Evolutionary conservation across 64 coral and sea anemone species (phyloP).

Genomic region (Montipora cactus): DNA sequence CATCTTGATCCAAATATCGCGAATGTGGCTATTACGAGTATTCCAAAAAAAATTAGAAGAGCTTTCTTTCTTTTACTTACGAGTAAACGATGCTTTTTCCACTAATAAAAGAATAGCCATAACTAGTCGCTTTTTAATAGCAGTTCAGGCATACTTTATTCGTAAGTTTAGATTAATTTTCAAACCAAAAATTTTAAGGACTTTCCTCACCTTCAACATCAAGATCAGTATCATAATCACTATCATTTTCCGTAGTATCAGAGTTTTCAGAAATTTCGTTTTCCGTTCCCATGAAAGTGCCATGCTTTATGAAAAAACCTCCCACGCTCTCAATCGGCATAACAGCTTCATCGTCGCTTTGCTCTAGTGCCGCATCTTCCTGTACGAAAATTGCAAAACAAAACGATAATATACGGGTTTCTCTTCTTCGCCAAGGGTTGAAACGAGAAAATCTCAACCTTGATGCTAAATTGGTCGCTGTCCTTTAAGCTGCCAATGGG

Average conservation of each 20-base stretch:
- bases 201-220: slow-evolving; percentile 69
- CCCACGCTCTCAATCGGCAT: not conserved
- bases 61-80: too few relatives aligned
- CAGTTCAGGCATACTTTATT: slow-evolving; percentile 3
- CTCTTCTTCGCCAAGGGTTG: not conserved
- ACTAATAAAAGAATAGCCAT: too few relatives aligned
- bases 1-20: too few relatives aligned
- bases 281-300: slow-evolving; percentile 55
- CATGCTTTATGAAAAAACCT: slow-evolving; percentile 48
- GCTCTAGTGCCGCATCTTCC: not conserved
- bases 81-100: too few relatives aligned
- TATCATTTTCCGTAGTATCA: slow-evolving; percentile 39
- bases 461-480: slow-evolving; percentile 31
- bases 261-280: slow-evolving; percentile 8
- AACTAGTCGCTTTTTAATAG: not conserved
- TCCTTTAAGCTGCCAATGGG: slow-evolving; percentile 36
- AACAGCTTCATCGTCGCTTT: slow-evolving; percentile 22
- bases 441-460: slow-evolving; percentile 1
- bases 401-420: too few relatives aligned
- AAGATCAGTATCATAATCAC: slow-evolving; percentile 74
- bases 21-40: too few relatives aligned
- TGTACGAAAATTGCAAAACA: not conserved
- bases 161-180: not conserved
- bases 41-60: too few relatives aligned
- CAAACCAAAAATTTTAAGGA: too few relatives aligned